These are phyloP conservation scores for Ascaphus truei DNA, from an alignment of 2,113 vertebrate genomes.

Conservation along the genomic window DNA sequence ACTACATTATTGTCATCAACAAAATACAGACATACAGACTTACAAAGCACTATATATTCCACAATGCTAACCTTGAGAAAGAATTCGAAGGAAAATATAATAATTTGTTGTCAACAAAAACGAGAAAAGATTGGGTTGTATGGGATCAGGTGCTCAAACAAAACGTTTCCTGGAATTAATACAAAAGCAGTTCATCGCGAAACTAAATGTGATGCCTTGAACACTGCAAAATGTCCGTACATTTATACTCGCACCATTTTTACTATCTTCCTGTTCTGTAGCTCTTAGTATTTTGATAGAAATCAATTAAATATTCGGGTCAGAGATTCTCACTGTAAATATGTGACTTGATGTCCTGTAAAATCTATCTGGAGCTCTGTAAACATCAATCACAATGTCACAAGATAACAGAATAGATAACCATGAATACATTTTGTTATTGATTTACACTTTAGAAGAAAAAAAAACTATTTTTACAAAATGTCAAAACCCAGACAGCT, in stretches of 20 bases:
- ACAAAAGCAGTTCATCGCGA: not conserved
- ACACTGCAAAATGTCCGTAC: not conserved
- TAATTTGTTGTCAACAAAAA: not conserved
- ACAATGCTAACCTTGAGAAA: conserved; percentile 19
- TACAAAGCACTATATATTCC: conserved; percentile 1
- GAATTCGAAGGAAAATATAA: conserved; percentile 4
- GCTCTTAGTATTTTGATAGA: not conserved
- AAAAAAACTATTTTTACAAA: too few relatives aligned
- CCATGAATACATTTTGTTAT: too few relatives aligned
- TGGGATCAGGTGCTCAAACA: conserved; percentile 12
- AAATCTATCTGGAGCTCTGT: too few relatives aligned
- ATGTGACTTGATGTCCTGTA: too few relatives aligned
- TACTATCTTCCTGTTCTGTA: not conserved
- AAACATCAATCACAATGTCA: too few relatives aligned
- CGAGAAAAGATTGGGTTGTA: not conserved
- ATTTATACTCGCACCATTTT: not conserved
- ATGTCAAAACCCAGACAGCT: too few relatives aligned
- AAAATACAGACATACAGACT: not conserved
- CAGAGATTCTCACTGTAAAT: too few relatives aligned
- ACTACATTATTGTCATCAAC: conserved; percentile 8
- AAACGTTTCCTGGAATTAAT: conserved; percentile 1
- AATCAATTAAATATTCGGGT: not conserved
- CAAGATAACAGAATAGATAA: too few relatives aligned
- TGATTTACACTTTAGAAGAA: too few relatives aligned
- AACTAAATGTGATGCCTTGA: not conserved